phyloP scores from a whole-genome alignment of 2,888 invertebrate species.

The Gastracanthus pulcherrimus region DNA sequence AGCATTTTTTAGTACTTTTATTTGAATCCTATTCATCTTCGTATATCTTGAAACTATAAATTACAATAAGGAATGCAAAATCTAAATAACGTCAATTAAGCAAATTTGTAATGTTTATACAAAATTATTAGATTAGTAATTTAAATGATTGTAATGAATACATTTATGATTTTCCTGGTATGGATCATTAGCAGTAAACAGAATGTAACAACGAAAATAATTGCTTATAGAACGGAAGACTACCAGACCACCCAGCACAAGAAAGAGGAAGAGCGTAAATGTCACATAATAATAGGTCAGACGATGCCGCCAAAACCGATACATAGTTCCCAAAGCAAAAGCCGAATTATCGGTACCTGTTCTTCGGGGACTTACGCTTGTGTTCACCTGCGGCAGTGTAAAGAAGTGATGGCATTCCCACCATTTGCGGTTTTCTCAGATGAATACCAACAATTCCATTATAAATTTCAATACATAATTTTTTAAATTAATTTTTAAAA shows the following conservation, averaged over 20 bases:
- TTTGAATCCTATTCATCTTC: too few species aligned
- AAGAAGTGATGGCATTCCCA: background rate
- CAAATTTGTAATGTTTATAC: too few species aligned
- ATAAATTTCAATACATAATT: background rate
- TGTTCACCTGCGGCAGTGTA: too few species aligned
- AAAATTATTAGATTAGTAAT: too few species aligned
- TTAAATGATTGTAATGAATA: background rate
- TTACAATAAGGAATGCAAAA: too few species aligned
- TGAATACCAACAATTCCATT: background rate
- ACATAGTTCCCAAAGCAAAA: background rate
- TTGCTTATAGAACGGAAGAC: slow-evolving; percentile 9
- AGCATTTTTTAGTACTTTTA: too few species aligned
- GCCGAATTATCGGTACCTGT: background rate
- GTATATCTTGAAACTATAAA: too few species aligned
- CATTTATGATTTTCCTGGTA: background rate
- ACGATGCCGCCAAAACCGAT: background rate
- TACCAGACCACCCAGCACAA: background rate
- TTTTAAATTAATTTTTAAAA: background rate
- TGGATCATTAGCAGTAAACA: background rate
- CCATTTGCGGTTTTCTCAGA: background rate
- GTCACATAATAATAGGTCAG: slow-evolving; percentile 27
- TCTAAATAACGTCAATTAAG: too few species aligned
- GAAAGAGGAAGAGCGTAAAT: slow-evolving; percentile 28
- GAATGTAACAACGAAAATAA: background rate
- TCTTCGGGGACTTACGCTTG: background rate